Conservation (phyloP, 2,113 vertebrate genomes). For the Burhinus oedicnemus region DNA sequence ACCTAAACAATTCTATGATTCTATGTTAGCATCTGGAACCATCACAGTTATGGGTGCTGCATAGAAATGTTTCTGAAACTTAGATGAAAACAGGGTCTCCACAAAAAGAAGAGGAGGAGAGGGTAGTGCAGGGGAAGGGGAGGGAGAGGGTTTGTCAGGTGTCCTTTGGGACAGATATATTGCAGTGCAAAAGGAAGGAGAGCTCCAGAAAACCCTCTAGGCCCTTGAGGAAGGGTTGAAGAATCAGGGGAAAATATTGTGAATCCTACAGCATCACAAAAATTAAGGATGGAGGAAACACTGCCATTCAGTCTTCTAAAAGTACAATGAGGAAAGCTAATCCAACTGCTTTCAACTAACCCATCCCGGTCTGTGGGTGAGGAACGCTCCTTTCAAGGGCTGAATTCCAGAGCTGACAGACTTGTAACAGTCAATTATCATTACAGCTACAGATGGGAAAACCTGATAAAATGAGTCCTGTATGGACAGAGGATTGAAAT, state of each 20-base stretch:
- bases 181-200: not conserved
- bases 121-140: too few relatives aligned
- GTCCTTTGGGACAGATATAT: not conserved
- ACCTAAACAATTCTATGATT: not conserved
- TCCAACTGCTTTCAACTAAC: slow-evolving; percentile 11
- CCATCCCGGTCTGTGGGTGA: not conserved
- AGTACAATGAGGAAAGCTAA: slow-evolving; percentile 34
- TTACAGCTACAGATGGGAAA: slow-evolving; percentile 57
- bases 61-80: not conserved
- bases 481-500: slow-evolving; percentile 47
- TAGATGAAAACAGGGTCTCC: not conserved
- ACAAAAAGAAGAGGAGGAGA: not conserved
- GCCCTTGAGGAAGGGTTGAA: not conserved
- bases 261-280: not conserved
- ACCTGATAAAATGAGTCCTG: slow-evolving; percentile 54
- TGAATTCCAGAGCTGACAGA: slow-evolving; percentile 45
- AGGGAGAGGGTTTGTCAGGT: not conserved
- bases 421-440: slow-evolving; percentile 21
- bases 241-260: not conserved
- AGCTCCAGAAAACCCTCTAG: not conserved
- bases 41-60: not conserved
- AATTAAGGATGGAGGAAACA: not conserved
- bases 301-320: not conserved
- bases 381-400: slow-evolving; percentile 39
- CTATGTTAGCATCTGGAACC: not conserved